Base-by-base conservation (phyloP, 2,113 vertebrate species). In the Clarias batrachus region DNA sequence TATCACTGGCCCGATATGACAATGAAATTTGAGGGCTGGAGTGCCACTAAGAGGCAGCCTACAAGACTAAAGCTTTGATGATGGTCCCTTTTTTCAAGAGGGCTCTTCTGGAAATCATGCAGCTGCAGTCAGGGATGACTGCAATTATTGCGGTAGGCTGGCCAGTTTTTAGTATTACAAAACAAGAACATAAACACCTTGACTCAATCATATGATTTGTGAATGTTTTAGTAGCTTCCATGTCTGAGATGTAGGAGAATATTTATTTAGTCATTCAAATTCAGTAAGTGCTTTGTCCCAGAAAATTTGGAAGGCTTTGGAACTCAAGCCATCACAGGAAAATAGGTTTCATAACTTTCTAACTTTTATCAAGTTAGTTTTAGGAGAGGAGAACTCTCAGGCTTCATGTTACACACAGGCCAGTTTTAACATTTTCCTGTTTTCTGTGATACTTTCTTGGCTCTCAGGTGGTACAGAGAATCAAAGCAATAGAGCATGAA, bases 401-500 rank as follows among this genome's bases (percentile, higher is more conserved):
- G 54, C 76, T 78, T 78, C 7, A 57, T 9, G 2, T 30, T 21
- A 10, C 6, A 79, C 4, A 1, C 3, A 33, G 4, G 14, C 8
- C 9, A 19, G 16, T 80, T 78, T 56, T 54, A n/a, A 30, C 16
- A 1, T 83, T 68, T 83, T 41, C 14, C 11, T 65, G 16, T 25
- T 25, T 57, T 33, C 52, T 63, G 21, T 59, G 48, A n/a, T 66
- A 5, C 62, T 19, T 57, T 59, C 3, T 81, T 63, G 33, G 19
- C 78, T 25, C 65, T 76, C 94, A 99, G 98, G 98, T 99, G 0
- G 98, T 99, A 2, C 97, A 99, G 93, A 93, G 98, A 76, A 99
- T 99, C 94, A 99, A 99, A 88, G 96, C 96, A 0, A 81, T 98
- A 89, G 97, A 97, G 86, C 84, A 95, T 0, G 96, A 98, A 95